Evolutionary conservation across 1,140 invertebrate species (phyloP), one percentile per base, ranked within the genome.

Genomic region (Drosophila pruinosa): DNA sequence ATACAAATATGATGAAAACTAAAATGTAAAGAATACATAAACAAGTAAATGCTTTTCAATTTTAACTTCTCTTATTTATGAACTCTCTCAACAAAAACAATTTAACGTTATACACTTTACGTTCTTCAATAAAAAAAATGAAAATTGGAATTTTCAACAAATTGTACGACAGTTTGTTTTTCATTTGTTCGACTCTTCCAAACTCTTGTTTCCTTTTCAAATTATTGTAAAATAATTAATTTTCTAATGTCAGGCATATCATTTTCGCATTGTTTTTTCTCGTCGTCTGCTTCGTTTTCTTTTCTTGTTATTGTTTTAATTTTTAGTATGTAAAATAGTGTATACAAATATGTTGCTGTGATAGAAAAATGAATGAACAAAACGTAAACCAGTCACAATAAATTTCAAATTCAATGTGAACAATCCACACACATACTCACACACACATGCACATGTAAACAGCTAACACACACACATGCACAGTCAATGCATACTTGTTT

Each of bases 291-390:
- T 50, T 2, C 3, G 14, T 26, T 14, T 17, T n/a, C 0, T 14
- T 7, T 56, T 52, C 14, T 62, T 57, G 12, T 41, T 41, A 58
- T 43, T 24, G 10, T 22, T 54, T 53, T 57, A 8, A 54, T 63
- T 70, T 68, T 63, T 70, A 74, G 67, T 70, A 62, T 62, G 63
- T 72, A 75, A 86, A 77, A 70, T 80, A 85, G 69, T 80, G 62
- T 86, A 86, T 85, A 85, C 77, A 85, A 80, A 74, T 85, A 76
- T 86, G 81, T 85, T 85, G 81, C 81, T 85, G 77, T 85, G 81
- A 85, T 85, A 85, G 81, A 85, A 80, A 76, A 85, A 62, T 61
- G 58, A 65, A 85, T 79, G 71, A 85, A 76, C 64, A 85, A 85
- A 85, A 79, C 62, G 80, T 76, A 71, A 86, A 77, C 76, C 69